Evolutionary conservation across 2,888 invertebrate species (phyloP).

Genomic region (Troides helena): DNA sequence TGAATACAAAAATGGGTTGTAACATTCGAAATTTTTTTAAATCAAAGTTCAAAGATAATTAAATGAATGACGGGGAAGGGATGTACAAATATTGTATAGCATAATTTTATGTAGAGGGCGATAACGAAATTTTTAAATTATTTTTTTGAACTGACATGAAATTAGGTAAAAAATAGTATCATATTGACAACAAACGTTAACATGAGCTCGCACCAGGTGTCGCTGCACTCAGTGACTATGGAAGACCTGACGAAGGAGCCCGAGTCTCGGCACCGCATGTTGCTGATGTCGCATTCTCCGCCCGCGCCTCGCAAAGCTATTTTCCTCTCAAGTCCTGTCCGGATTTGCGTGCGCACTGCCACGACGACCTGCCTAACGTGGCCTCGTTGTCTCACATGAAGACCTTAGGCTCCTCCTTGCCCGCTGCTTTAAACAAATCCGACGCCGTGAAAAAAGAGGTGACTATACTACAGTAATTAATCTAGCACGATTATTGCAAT

Average conservation of each 20-base stretch:
- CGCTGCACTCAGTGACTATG: constrained; percentile 92
- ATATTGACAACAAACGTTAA: too few species aligned
- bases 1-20: too few species aligned
- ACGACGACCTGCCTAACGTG: constrained; percentile 37
- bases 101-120: too few species aligned
- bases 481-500: too few species aligned
- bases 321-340: constrained; percentile 90
- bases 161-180: too few species aligned
- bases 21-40: too few species aligned
- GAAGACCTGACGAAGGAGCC: constrained; percentile 91
- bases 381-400: constrained; percentile 34
- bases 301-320: constrained; percentile 70
- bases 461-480: too few species aligned
- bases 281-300: constrained; percentile 87
- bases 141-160: too few species aligned
- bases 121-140: too few species aligned
- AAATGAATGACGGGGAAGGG: too few species aligned
- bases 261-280: constrained; percentile 89
- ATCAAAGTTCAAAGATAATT: too few species aligned
- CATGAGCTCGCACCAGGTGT: constrained; percentile 72
- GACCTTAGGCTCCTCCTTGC: constrained; percentile 48
- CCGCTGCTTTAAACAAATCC: constrained; percentile 49
- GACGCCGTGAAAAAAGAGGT: constrained; percentile 29
- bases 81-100: too few species aligned
- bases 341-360: constrained; percentile 71